Percentiles rank a stretch among this genome's conserved stretches.
phyloP scores from a whole-genome alignment of 1,140 invertebrate genomes.

The Phymorhynchus buccinoides region DNA sequence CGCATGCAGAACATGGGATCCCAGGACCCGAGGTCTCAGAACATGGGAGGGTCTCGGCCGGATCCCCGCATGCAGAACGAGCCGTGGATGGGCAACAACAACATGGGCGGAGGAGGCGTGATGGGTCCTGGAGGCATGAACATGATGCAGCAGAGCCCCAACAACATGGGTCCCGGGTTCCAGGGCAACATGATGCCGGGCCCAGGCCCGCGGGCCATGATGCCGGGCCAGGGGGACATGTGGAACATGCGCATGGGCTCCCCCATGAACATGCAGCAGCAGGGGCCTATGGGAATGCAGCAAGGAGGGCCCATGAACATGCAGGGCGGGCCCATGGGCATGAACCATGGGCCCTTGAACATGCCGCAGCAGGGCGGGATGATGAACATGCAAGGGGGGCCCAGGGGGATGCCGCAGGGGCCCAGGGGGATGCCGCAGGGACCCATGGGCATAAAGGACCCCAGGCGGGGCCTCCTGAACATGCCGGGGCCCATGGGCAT shows the following conservation, averaged over 20 bases:
- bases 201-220: slow-evolving; percentile 29
- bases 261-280: slow-evolving; percentile 32
- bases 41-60: background rate
- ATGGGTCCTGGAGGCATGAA: background rate
- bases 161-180: slow-evolving; percentile 35
- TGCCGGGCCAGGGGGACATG: slow-evolving; percentile 26
- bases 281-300: slow-evolving; percentile 40
- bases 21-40: slow-evolving; percentile 4
- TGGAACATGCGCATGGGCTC: background rate
- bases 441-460: slow-evolving; percentile 26
- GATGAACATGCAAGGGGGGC: slow-evolving; percentile 35
- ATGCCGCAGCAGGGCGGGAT: slow-evolving; percentile 8
- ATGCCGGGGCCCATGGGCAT: slow-evolving; percentile 37
- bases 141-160: slow-evolving; percentile 35
- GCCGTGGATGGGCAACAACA: slow-evolving; percentile 40
- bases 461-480: background rate
- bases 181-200: slow-evolving; percentile 33
- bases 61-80: slow-evolving; percentile 25
- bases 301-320: slow-evolving; percentile 36
- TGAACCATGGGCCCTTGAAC: slow-evolving; percentile 16
- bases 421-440: slow-evolving; percentile 33
- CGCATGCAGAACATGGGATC: background rate
- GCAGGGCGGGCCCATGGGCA: slow-evolving; percentile 33
- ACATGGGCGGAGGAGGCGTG: slow-evolving; percentile 25
- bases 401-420: slow-evolving; percentile 36